Evolutionary conservation across 2,888 invertebrate genomes (phyloP), one percentile per base, ranked within the genome.

Genomic region (Drosophila prostipennis): DNA sequence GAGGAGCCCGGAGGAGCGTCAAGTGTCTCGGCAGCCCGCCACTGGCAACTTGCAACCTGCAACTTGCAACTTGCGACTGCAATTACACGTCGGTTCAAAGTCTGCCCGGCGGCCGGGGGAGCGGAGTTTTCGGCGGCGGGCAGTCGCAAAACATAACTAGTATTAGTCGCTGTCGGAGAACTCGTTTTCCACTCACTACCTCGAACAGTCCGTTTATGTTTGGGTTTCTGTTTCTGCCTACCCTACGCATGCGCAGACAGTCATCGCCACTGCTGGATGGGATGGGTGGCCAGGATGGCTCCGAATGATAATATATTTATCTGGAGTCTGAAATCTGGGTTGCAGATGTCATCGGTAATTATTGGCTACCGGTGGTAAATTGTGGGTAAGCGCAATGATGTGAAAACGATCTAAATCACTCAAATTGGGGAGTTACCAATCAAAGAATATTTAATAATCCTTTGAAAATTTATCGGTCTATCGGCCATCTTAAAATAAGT

Each of bases 21-120:
- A 81, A 78, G 81, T 80, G 87, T 73, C 86, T 75, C 69, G 70
- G 43, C 54, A 52, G 63, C 19, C 70, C 40, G 29, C 14, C 8
- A 26, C 63, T 32, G 14, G 51, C 37, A 36, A 65, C 32, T 48
- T 48, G 61, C 80, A 46, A 45, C 68, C 19, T 39, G 54, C 68
- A 52, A 46, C 53, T 54, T 34, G 46, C 49, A 29, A 65, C 52
- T 70, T 67, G 60, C 37, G 43, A 69, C 68, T 55, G 56, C 63
- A 67, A 40, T 65, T 59, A 73, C 56, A 43, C 23, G 68, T 54
- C 63, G 63, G 53, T 53, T 39, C 68, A 68, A 55, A 68, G 69
- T 49, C 72, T 72, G 72, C 60, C 45, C 32, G 26, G 8, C 40
- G 55, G 46, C 14, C 19, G 42, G 40, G 45, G 55, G 42, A 72